Evolutionary conservation across 53 echinoderm and acorn worm species (phyloP), one percentile per base, ranked within the genome.

Genomic region (Mesocentrotus franciscanus): DNA sequence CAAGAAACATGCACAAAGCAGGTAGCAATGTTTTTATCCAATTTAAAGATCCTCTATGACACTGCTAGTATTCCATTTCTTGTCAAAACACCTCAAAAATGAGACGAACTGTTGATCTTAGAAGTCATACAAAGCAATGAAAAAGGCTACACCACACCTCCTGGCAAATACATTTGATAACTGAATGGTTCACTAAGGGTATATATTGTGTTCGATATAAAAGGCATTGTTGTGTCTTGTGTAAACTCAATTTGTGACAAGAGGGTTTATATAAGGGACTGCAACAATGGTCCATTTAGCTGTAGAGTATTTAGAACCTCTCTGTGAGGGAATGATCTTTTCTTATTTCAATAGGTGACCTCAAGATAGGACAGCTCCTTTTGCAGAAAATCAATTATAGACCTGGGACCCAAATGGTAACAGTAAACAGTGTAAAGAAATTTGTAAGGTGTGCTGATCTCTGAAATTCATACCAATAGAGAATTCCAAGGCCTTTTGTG

Each of bases 211-310:
- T 58, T 35, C 8, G 66, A 91, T 35, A 61, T 64, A 56, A 91
- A 90, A 57, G 91, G 91, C n/a, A 91, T 91, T 91, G 91, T 90
- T 90, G 35, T 34, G 58, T 64, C 91, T 66, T 91, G 64, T 66
- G 33, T 91, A 56, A 91, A 91, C 66, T 91, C 62, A 56, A 66
- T 61, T 91, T 61, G 91, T 66, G 66, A 39, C 64, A 91, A 66
- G 35, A 91, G 35, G 35, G 91, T 61, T 35, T 14, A 22, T 91
- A 36, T 64, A 34, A 58, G 87, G 29, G 87, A 87, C 56, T 11
- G 49, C 26, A 57, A 87, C 87, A 87, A 87, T 87, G 15, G 87
- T 87, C 27, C 10, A 57, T 87, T 87, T 87, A 58, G 58, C 33
- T 18, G 58, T n/a, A 10, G 58, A 56, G n/a, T 22, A 57, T 87